These are phyloP conservation scores for Sebastes ruberrimus DNA, from an alignment of 2,797 vertebrate genomes.

Conservation along the genomic window DNA sequence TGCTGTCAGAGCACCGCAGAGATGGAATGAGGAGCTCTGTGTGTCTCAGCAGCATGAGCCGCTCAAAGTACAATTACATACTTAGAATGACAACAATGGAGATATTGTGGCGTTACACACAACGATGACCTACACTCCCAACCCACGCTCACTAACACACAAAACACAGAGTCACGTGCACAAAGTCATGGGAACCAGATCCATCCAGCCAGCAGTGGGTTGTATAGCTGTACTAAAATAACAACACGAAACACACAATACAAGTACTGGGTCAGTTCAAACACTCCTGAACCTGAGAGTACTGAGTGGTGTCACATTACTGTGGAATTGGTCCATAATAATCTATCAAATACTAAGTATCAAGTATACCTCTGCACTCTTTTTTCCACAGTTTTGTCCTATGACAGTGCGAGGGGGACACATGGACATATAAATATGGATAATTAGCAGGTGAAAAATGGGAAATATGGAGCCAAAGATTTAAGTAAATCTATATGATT, in stretches of 20 bases:
- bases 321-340: not conserved
- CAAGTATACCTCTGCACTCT: not conserved
- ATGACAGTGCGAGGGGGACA: not conserved
- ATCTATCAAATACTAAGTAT: not conserved
- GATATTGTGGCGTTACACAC: constrained; percentile 13
- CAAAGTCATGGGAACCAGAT: constrained; percentile 44
- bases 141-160: not conserved
- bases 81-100: constrained; percentile 19
- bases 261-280: not conserved
- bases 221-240: constrained; percentile 2
- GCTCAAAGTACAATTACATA: not conserved
- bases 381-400: not conserved
- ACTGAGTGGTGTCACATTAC: not conserved
- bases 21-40: not conserved
- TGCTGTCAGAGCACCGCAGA: not conserved
- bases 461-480: not conserved
- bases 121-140: constrained; percentile 2
- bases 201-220: constrained; percentile 7
- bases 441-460: not conserved
- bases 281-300: not conserved
- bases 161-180: not conserved
- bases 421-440: not conserved
- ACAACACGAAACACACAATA: constrained; percentile 16
- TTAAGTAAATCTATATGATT: not conserved
- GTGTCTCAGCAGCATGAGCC: not conserved